These are phyloP conservation scores for Mirza zaza DNA, from an alignment of 2,113 vertebrate species.

Conservation along the genomic window DNA sequence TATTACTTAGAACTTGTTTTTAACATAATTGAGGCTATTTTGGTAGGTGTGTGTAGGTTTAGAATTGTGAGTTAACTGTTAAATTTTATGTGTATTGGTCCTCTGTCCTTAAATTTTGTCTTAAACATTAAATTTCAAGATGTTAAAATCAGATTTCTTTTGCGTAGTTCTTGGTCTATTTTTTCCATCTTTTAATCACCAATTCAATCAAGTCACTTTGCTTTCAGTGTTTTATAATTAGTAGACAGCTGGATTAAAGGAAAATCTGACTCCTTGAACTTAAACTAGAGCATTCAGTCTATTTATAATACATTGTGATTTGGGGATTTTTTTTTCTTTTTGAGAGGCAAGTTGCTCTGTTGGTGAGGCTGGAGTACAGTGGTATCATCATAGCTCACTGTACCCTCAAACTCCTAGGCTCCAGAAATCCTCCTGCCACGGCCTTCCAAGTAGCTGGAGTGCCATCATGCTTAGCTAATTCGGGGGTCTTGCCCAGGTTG, in stretches of 20 bases:
- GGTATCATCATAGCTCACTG: neutral
- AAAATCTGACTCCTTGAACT: neutral
- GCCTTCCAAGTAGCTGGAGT: neutral
- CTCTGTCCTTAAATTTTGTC: neutral
- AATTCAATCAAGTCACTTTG: neutral
- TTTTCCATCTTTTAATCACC: neutral
- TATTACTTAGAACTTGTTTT: neutral
- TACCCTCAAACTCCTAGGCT: neutral
- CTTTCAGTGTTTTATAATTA: neutral
- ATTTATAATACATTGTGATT: neutral
- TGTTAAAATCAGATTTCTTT: neutral
- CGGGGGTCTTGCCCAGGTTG: neutral
- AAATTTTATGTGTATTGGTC: neutral
- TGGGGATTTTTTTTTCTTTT: neutral
- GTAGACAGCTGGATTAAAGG: neutral
- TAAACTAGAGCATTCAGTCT: neutral
- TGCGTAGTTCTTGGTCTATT: neutral
- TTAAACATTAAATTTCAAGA: neutral
- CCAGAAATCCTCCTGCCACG: neutral
- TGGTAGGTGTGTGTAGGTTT: neutral
- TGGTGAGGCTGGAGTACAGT: neutral
- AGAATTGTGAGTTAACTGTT: neutral
- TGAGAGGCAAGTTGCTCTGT: too few relatives aligned
- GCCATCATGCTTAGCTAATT: neutral
- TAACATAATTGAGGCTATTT: neutral